Base-by-base conservation (phyloP, 2,888 invertebrate genomes). In the Cantharis lateralis region DNA sequence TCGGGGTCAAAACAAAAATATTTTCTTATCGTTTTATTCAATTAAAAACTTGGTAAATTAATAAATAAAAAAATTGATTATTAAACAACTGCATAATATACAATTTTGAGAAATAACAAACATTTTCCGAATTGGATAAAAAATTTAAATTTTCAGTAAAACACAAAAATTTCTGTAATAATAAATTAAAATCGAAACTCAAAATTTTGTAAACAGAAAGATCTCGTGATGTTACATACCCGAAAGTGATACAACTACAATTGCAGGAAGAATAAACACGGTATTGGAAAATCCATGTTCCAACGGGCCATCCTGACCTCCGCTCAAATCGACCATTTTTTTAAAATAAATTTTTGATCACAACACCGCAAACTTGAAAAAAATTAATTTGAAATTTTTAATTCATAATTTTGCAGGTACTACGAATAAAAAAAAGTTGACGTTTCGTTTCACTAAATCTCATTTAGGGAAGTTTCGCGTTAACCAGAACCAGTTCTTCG, bases 241-340 rank as follows among this genome's bases (percentile, higher is more conserved):
- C 88, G 95, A 92, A 86, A 97, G 90, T 82, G 93, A 91, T 82
- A 94, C 89, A 82, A 96, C 93, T 81, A 96, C 91, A 82, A 96
- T 92, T 71, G 94, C 96, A 82, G 97, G 96, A 84, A 96, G 86
- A 83, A 96, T 94, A 88, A 97, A 96, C 82, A 96, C 95, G 64
- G 93, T 90, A 89, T 97, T 96, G 80, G 95, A 95, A 89, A 97
- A 96, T 82, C 95, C 95, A 88, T 96, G 95, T 87, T 96, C 95
- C 84, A 95, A 91, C 0, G 95, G 95, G 9, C 94, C 94, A 83
- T 95, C 95, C 77, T 93, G 91, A 69, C 93, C 93, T 18, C 94
- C 94, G 79, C 95, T 93, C 84, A 96, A 90, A 88, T 96, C 96
- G 80, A 96, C 96, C 96, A 96, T 96, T 16, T 64, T 26, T n/a